Percentiles rank a stretch among this genome's conserved stretches.
These are phyloP conservation scores for Trissonchulus latispiculum DNA, from an alignment of 2,888 invertebrate species.

Conservation along the genomic window DNA sequence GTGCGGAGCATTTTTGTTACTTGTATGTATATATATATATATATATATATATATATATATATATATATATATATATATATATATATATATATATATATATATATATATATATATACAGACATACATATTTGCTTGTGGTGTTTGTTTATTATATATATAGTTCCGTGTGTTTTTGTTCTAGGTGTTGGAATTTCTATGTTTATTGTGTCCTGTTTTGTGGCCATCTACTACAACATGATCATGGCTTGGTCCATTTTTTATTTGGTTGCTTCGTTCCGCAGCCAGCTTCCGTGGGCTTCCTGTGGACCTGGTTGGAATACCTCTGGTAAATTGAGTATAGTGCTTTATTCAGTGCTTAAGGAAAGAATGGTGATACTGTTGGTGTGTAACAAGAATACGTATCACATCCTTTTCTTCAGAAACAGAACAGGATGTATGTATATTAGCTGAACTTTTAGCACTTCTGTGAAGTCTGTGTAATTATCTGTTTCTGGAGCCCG, in stretches of 20 bases:
- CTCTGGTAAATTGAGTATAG: constrained; percentile 41
- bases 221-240: constrained; percentile 53
- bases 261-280: constrained; percentile 48
- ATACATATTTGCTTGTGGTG: constrained; percentile 8
- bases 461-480: background rate
- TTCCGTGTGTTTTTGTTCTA: constrained; percentile 32
- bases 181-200: constrained; percentile 54
- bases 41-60: constrained; percentile 14
- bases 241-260: constrained; percentile 53
- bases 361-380: too few species aligned
- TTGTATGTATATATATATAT: background rate
- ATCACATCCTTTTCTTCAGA: too few species aligned
- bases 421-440: too few species aligned
- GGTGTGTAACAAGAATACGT: too few species aligned
- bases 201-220: constrained; percentile 49
- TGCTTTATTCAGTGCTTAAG: too few species aligned
- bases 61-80: constrained; percentile 9
- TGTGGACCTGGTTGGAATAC: constrained; percentile 50
- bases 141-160: constrained; percentile 2
- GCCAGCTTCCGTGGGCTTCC: constrained; percentile 47
- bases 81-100: constrained; percentile 5
- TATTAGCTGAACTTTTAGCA: background rate
- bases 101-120: constrained; percentile 7
- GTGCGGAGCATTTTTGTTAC: too few species aligned
- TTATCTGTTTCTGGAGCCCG: background rate